Evolutionary conservation across 2,113 vertebrate genomes (phyloP).

Genomic region (Bostrychus sinensis): DNA sequence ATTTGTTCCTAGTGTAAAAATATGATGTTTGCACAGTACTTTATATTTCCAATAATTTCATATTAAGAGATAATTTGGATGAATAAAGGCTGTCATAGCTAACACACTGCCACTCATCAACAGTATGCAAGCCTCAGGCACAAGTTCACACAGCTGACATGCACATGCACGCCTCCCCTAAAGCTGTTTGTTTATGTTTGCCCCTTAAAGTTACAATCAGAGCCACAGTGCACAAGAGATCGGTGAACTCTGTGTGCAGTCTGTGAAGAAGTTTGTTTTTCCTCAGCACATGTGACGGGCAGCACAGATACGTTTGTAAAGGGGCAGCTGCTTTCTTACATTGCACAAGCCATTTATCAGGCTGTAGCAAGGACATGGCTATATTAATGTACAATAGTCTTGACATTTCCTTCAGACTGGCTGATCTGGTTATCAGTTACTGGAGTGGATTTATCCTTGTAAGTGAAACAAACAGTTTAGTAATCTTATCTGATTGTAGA

Average conservation of each 20-base stretch:
- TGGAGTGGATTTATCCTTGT: slow-evolving; percentile 1
- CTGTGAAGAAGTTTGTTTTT: background rate
- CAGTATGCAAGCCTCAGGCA: background rate
- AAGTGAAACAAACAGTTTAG: slow-evolving; percentile 20
- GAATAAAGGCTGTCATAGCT: too few species aligned
- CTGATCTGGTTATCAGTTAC: background rate
- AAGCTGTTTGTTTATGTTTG: slow-evolving; percentile 13
- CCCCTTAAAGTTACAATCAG: background rate
- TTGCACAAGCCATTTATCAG: background rate
- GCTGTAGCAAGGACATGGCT: slow-evolving; percentile 5
- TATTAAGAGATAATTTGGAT: too few species aligned
- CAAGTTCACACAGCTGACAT: slow-evolving; percentile 30
- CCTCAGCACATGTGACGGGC: background rate
- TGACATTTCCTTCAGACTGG: slow-evolving; percentile 1
- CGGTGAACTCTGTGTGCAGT: background rate
- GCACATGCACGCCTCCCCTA: slow-evolving; percentile 27
- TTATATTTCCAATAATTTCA: too few species aligned
- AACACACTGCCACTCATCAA: slow-evolving; percentile 1
- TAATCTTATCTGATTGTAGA: background rate
- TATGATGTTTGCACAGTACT: too few species aligned
- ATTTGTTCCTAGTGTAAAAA: too few species aligned
- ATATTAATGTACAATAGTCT: slow-evolving; percentile 31
- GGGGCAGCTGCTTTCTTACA: background rate
- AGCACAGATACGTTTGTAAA: background rate
- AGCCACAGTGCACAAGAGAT: background rate